Conservation (phyloP, 2,888 invertebrate species). For the Endomychus coccineus region DNA sequence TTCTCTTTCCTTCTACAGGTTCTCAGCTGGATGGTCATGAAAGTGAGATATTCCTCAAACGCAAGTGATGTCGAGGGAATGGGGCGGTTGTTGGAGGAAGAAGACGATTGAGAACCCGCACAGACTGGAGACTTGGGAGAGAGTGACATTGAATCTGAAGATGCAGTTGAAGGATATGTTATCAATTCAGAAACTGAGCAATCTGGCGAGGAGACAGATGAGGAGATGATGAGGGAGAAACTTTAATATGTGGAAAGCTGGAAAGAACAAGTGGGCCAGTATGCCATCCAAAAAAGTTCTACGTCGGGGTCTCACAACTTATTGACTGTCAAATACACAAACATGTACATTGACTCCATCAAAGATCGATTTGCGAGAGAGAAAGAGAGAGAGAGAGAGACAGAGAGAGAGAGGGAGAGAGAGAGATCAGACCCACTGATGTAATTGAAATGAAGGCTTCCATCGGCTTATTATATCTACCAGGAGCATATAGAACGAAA, state of each 20-base stretch:
- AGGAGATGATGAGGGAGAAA: neutral
- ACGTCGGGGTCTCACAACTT: conserved; percentile 14
- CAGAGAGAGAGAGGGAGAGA: no score
- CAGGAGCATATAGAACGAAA: conserved; percentile 22
- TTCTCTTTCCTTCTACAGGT: no score
- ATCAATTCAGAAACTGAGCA: conserved; percentile 3
- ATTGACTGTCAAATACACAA: conserved; percentile 24
- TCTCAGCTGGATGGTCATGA: no score
- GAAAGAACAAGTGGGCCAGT: conserved; percentile 20
- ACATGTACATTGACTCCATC: conserved; percentile 21
- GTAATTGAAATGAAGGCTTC: conserved; percentile 24
- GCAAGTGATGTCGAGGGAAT: no score
- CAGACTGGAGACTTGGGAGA: conserved; percentile 4
- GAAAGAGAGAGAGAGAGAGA: no score
- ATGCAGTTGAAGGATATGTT: conserved; percentile 2
- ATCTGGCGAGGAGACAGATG: conserved; percentile 8
- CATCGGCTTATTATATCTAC: conserved; percentile 26
- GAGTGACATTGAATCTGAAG: conserved; percentile 3
- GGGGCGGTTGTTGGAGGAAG: no score
- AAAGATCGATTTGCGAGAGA: conserved; percentile 17
- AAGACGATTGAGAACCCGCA: no score
- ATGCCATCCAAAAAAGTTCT: conserved; percentile 8
- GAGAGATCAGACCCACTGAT: conserved; percentile 20
- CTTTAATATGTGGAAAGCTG: conserved; percentile 11
- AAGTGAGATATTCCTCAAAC: no score